Base-by-base conservation (phyloP, 2,797 vertebrate species). In the Girardinus metallicus region DNA sequence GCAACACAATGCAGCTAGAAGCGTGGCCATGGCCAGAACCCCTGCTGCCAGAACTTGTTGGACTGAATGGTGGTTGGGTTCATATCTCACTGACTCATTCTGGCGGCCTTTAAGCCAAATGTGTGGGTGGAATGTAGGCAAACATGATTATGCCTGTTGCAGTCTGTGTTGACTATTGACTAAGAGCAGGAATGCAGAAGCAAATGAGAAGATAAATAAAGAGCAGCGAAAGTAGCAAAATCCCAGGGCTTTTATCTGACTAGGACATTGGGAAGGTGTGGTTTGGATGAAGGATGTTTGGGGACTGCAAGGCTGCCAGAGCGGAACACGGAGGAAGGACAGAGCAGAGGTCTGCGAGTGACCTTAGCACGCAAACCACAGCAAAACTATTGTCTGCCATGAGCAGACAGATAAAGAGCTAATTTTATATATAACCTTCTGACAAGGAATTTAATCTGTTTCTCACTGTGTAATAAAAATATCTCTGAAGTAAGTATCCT, bases 321-420 rank as follows among this genome's bases (percentile, higher is more conserved):
- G 73, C 88, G 91, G 94, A 93, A 95, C 78, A 81, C 5, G 13
- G 89, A 94, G 94, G 93, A 95, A 95, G 93, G 93, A 94, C 93
- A 92, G 86, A 92, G 87, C 78, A 91, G 79, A 89, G 90, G 93
- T 93, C 87, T 91, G 90, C 86, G 47, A 76, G 85, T 91, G 93
- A 93, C 89, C 92, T 95, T 92, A 94, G 91, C 93, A 95, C 94
- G 93, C 94, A 92, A 93, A 89, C 90, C 89, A 83, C 89, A 73
- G 83, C 86, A 39, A 62, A 80, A 80, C 92, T 79, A 94, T 94
- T 94, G 93, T 94, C 90, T 86, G 64, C 53, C 41, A 64, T 76
- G 80, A 73, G 77, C 80, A 88, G 80, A 88, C 83, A 89, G 93
- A 94, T 93, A 94, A 91, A 87, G 81, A 73, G 66, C 83, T 73